Percentiles rank a stretch among this genome's conserved stretches.
phyloP scores from a whole-genome alignment of 2,797 vertebrate species.

The Microctenopoma lineatum region DNA sequence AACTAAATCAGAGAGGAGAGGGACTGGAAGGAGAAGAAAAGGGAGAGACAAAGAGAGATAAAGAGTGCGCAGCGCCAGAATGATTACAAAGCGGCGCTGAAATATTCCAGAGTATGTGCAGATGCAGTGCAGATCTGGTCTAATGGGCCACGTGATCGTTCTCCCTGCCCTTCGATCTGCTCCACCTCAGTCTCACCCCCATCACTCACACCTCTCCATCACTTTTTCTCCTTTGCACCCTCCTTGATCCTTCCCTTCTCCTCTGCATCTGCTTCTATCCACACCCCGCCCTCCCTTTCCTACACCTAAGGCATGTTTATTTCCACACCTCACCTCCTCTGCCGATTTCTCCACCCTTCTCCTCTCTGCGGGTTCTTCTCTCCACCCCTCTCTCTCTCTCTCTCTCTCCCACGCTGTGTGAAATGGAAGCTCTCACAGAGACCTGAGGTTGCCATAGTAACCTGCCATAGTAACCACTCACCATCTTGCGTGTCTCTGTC shows the following conservation, averaged over 20 bases:
- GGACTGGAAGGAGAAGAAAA: constrained; percentile 10
- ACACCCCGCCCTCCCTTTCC: not conserved
- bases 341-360: constrained; percentile 67
- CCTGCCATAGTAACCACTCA: constrained; percentile 83
- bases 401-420: constrained; percentile 75
- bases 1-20: constrained; percentile 56
- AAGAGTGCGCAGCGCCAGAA: constrained; percentile 25
- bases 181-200: constrained; percentile 53
- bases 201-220: constrained; percentile 62
- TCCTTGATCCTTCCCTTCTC: constrained; percentile 11
- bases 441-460: constrained; percentile 85
- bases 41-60: constrained; percentile 10
- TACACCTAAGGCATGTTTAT: constrained; percentile 58
- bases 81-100: constrained; percentile 32
- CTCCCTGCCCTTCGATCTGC: constrained; percentile 56
- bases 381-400: constrained; percentile 51
- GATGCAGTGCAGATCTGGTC: constrained; percentile 36
- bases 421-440: constrained; percentile 82
- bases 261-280: constrained; percentile 2
- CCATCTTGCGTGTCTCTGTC: constrained; percentile 79
- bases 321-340: constrained; percentile 67
- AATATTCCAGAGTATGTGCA: constrained; percentile 23
- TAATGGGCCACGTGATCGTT: constrained; percentile 41
- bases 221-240: constrained; percentile 38
- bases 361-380: constrained; percentile 69